Evolutionary conservation across 1,140 invertebrate genomes (phyloP), one percentile per base, ranked within the genome.

Genomic region (Coenobita brevimanus): DNA sequence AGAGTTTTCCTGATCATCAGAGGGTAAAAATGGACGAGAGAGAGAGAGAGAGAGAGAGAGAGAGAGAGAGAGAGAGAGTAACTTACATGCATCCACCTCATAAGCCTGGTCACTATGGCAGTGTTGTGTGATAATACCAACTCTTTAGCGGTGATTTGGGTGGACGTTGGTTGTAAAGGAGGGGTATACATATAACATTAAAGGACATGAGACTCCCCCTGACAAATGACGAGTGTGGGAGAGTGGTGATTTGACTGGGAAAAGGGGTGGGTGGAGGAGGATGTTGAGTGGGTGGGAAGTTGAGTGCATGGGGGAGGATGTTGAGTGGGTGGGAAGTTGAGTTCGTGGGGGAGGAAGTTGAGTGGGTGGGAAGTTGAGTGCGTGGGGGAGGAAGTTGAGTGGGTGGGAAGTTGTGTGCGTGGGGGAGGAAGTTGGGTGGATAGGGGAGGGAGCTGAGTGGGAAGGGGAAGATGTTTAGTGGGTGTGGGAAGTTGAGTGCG

Each of bases 241-340:
- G 54, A 13, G 54, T 10, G n/a, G n/a, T n/a, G n/a, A n/a, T n/a
- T n/a, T n/a, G n/a, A n/a, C n/a, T 10, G 36, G 1, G 62, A 3
- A 33, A 33, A 67, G 62, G 62, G 36, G 62, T 2, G n/a, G 15
- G 62, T 30, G 15, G n/a, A 24, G 15, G n/a, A 24, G n/a, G 10
- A 67, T 10, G 62, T 30, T 10, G 1, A 67, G n/a, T 67, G n/a
- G 36, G 62, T 57, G 54, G 91, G 89, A 82, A 91, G 90, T 62
- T 79, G 86, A 85, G 89, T 82, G 90, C 84, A 90, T 24, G 76
- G 67, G 62, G 78, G 46, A 10, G 62, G 10, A 67, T 10, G 54
- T 10, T n/a, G 10, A 67, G 36, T 30, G 36, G 36, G 36, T 1
- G 36, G n/a, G 21, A 67, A 1, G 36, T 30, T 0, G 36, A 67